Conservation (phyloP, 2,113 vertebrate genomes). For the Corythornis cristatus region DNA sequence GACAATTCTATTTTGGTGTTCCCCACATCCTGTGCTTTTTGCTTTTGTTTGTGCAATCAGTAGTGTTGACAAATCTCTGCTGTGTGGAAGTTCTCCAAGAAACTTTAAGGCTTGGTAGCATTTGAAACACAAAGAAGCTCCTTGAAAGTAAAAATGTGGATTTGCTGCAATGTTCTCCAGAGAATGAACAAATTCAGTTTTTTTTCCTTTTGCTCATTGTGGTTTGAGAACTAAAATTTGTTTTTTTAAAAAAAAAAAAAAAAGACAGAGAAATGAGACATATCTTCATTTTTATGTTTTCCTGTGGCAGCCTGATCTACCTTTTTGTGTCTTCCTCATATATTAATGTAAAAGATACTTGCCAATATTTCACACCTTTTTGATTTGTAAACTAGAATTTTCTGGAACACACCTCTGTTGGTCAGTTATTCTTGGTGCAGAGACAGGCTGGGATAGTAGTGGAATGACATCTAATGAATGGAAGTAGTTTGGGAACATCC, state of each 20-base stretch:
- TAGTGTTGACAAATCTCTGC: neutral
- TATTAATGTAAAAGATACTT: constrained; percentile 64
- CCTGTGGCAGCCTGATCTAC: constrained; percentile 38
- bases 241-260: neutral
- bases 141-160: neutral
- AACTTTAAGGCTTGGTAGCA: neutral
- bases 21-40: neutral
- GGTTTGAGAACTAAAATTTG: constrained; percentile 78
- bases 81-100: neutral
- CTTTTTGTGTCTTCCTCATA: constrained; percentile 67
- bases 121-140: neutral
- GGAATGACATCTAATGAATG: neutral
- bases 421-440: neutral
- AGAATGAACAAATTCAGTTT: neutral
- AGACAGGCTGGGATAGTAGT: neutral
- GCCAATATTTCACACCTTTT: neutral
- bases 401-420: neutral
- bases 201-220: constrained; percentile 77
- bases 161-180: neutral
- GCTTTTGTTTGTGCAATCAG: neutral
- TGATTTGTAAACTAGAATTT: constrained; percentile 57
- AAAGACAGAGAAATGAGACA: neutral
- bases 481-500: neutral
- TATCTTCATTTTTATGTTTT: constrained; percentile 45
- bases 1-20: neutral